These are phyloP conservation scores for Agelas oroides DNA, from an alignment of 37 sponge, comb jelly and placozoan genomes.

Conservation along the genomic window DNA sequence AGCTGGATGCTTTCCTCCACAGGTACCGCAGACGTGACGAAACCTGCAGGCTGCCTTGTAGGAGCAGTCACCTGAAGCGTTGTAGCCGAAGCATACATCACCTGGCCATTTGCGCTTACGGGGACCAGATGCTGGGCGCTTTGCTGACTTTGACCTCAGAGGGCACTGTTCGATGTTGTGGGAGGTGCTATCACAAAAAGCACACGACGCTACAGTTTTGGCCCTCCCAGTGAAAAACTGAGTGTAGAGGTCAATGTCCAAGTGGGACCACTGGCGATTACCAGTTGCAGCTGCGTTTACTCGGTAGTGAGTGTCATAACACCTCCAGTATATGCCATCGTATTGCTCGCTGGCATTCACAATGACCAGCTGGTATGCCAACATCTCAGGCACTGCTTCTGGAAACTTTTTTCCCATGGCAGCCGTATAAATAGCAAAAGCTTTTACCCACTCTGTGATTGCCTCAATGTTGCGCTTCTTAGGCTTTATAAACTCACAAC, in stretches of 20 bases:
- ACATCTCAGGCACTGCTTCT: conserved; percentile 19
- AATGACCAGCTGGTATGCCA: conserved; percentile 32
- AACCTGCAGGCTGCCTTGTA: not conserved
- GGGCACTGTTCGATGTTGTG: no score
- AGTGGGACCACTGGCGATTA: conserved; percentile 24
- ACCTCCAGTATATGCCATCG: no score
- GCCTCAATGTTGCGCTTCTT: not conserved
- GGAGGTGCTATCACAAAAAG: no score
- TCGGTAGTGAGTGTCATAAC: conserved; percentile 35
- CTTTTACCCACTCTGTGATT: conserved; percentile 26
- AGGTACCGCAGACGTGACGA: not conserved
- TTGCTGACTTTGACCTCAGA: not conserved
- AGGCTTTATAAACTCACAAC: not conserved
- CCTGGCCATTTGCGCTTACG: no score
- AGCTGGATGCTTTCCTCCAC: not conserved
- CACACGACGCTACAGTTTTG: no score
- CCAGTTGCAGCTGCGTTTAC: conserved; percentile 17
- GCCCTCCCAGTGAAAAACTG: no score
- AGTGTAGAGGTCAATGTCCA: no score
- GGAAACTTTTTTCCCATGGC: conserved; percentile 7
- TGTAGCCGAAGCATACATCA: not conserved
- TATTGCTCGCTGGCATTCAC: no score
- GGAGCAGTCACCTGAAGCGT: not conserved
- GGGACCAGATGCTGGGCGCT: no score
- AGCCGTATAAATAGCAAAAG: conserved; percentile 15